A percentile compares a stretch with the other conserved stretches of the same genome.
Evolutionary conservation across 2,797 vertebrate genomes (phyloP).

Genomic region (Danio aesculapii): DNA sequence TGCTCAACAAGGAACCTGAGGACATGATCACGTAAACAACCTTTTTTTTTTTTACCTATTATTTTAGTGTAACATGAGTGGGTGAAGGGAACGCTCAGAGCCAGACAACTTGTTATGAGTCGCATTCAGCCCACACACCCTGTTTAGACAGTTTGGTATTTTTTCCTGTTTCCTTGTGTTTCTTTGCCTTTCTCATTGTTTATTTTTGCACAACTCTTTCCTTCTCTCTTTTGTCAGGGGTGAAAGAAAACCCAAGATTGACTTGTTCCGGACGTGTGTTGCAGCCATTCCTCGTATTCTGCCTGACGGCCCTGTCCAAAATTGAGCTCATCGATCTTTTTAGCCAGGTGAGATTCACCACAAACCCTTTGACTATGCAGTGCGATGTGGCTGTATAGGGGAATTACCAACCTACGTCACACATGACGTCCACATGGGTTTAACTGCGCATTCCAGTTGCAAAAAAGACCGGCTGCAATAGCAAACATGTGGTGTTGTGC

Average conservation of each 20-base stretch:
- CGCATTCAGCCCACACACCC: conserved; percentile 14
- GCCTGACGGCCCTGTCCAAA: conserved; percentile 97
- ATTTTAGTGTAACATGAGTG: conserved; percentile 39
- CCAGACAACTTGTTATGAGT: conserved; percentile 19
- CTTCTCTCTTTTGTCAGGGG: conserved; percentile 77
- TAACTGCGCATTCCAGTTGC: no score
- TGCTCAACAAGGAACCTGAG: conserved; percentile 99
- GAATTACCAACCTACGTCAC: no score
- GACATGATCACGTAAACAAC: conserved; percentile 97
- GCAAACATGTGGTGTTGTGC: no score
- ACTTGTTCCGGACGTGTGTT: conserved; percentile 97
- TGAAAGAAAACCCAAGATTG: conserved; percentile 98
- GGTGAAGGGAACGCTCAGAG: conserved; percentile 25
- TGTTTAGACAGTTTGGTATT: conserved; percentile 33
- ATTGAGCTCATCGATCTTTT: conserved; percentile 95
- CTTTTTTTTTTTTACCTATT: conserved; percentile 50
- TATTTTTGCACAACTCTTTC: background rate
- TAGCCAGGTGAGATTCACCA: conserved; percentile 85
- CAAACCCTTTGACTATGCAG: background rate
- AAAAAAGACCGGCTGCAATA: no score
- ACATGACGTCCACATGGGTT: no score
- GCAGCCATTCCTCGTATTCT: conserved; percentile 96
- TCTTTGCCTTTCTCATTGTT: background rate
- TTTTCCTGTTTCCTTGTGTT: conserved; percentile 12
- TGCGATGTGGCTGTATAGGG: no score